Evolutionary conservation across 2,113 vertebrate genomes (phyloP).

Genomic region (Octodon degus): DNA sequence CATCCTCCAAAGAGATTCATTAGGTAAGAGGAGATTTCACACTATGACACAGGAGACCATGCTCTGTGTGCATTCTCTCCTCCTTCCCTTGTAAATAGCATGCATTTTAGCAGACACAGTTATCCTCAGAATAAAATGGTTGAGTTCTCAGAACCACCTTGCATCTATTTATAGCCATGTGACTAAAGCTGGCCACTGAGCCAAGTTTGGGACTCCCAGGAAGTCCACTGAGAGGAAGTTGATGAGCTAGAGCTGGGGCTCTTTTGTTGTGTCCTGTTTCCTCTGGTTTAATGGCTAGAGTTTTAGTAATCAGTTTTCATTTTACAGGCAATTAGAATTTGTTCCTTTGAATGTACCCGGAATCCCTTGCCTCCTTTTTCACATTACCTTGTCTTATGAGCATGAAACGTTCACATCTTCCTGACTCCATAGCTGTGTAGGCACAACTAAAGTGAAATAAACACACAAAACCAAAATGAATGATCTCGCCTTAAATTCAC

Average conservation of each 20-base stretch:
- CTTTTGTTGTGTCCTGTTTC: not conserved
- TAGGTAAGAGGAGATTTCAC: not conserved
- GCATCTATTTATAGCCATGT: not conserved
- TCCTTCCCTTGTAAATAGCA: not conserved
- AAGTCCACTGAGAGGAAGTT: not conserved
- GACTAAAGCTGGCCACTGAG: not conserved
- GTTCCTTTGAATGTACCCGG: not conserved
- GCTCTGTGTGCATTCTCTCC: not conserved
- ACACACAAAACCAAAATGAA: conserved; percentile 29
- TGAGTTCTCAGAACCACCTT: not conserved
- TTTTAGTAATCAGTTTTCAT: not conserved
- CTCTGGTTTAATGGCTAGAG: not conserved
- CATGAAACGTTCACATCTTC: not conserved
- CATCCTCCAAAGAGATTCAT: conserved; percentile 14
- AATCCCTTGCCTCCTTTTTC: not conserved
- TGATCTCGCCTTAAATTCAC: conserved; percentile 22
- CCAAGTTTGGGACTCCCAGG: not conserved
- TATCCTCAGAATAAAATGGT: not conserved
- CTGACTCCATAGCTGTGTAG: not conserved
- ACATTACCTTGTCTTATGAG: not conserved
- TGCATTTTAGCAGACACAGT: not conserved
- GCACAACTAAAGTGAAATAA: not conserved
- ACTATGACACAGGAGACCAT: not conserved
- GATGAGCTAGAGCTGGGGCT: not conserved
- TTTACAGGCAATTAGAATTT: not conserved